These are phyloP conservation scores for Hirtodrosophila histrioides DNA, from an alignment of 2,888 invertebrate genomes.

Conservation along the genomic window DNA sequence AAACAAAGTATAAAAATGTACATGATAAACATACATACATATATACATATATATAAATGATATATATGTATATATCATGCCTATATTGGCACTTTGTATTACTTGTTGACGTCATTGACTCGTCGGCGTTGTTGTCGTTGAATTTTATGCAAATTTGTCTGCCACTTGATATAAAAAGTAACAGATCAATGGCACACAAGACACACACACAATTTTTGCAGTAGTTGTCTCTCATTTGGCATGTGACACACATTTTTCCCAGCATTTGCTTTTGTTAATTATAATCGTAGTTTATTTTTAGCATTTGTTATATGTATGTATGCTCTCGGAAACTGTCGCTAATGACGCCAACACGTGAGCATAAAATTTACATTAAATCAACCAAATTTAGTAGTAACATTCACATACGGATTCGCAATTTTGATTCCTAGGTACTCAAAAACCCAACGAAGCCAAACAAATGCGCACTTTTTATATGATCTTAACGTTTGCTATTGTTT, in stretches of 20 bases:
- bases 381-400: background rate
- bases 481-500: constrained; percentile 47
- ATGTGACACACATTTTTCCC: constrained; percentile 46
- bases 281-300: constrained; percentile 47
- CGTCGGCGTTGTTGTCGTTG: constrained; percentile 32
- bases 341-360: constrained; percentile 71
- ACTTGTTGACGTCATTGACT: constrained; percentile 66
- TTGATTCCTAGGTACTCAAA: constrained; percentile 6
- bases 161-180: constrained; percentile 18
- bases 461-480: constrained; percentile 60
- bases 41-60: constrained; percentile 17
- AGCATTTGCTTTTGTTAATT: constrained; percentile 34
- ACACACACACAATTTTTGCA: constrained; percentile 13
- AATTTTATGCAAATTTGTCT: constrained; percentile 52
- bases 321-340: background rate
- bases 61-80: constrained; percentile 16
- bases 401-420: background rate
- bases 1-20: constrained; percentile 24
- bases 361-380: constrained; percentile 63
- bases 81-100: constrained; percentile 46
- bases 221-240: constrained; percentile 20
- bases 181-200: constrained; percentile 20
- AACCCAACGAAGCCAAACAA: constrained; percentile 59
- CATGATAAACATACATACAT: constrained; percentile 14
- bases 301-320: background rate